Evolutionary conservation across 1,140 invertebrate genomes (phyloP), one percentile per base, ranked within the genome.

Genomic region (Drosophila mayri): DNA sequence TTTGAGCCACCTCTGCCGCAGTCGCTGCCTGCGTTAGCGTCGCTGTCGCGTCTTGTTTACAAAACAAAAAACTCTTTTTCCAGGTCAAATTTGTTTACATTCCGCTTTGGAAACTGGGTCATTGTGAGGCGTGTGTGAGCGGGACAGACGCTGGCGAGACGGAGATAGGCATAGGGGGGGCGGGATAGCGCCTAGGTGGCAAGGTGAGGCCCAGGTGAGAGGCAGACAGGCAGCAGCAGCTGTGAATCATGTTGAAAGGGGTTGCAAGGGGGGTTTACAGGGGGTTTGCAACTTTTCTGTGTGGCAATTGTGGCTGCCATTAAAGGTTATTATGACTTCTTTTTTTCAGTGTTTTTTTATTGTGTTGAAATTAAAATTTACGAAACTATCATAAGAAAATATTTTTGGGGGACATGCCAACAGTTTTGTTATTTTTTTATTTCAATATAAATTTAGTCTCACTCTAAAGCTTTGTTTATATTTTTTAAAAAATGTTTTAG

Each of bases 51-150:
- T 66, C 90, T 90, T 90, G 85, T 90, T 90, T 90, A 90, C 85
- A 90, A 90, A 88, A 77, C 80, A 87, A 90, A 90, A 73, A 79
- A 82, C 62, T 78, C 78, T 80, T 64, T 64, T 90, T 90, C 88
- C 85, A 90, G 85, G 85, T 90, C 85, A 90, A 90, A 90, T 90
- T 90, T 90, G 85, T 90, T 90, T 90, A 90, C 85, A 90, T 90
- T 90, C 85, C 86, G 85, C 85, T 79, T 77, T 85, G 71, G 76
- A 90, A 90, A 90, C 85, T 90, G 75, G 85, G 86, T 90, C 85
- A 90, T 85, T 90, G 86, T 73, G 74, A 90, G 59, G 68, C 83
- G 72, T 52, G 81, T 70, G 81, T 78, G 65, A 90, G 65, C 50
- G 78, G 70, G 75, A 79, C 43, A 43, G 47, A 63, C 28, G 35